A percentile compares a stretch with the other conserved stretches of the same genome.
Evolutionary conservation across 2,888 invertebrate species (phyloP).

Genomic region (Asteroscopus sphinx): DNA sequence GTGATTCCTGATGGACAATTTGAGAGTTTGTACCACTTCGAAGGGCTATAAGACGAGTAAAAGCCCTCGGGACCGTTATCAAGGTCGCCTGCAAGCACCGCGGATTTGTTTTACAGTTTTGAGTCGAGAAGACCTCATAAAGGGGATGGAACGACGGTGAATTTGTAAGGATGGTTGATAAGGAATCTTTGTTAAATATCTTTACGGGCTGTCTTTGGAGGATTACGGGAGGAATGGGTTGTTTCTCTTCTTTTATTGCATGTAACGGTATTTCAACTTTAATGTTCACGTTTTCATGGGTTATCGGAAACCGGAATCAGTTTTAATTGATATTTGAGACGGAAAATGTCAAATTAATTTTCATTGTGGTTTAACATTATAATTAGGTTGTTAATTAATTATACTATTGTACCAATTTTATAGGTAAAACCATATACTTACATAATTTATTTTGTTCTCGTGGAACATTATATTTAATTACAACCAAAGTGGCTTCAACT

Average conservation of each 20-base stretch:
- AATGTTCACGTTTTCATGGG: constrained; percentile 38
- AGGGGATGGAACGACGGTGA: constrained; percentile 59
- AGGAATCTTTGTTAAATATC: constrained; percentile 61
- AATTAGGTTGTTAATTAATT: constrained; percentile 38
- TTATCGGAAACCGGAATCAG: constrained; percentile 37
- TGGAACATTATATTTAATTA: no score
- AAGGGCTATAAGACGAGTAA: constrained; percentile 60
- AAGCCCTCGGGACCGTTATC: constrained; percentile 63
- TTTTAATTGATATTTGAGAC: constrained; percentile 44
- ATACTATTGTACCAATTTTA: constrained; percentile 15
- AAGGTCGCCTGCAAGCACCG: constrained; percentile 59
- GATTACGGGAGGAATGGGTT: constrained; percentile 48
- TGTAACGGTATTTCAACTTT: constrained; percentile 35
- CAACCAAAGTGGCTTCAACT: no score
- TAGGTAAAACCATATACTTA: background rate
- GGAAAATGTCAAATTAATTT: constrained; percentile 43
- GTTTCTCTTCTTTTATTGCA: constrained; percentile 42
- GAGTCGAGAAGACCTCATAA: constrained; percentile 60
- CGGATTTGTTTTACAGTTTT: constrained; percentile 71
- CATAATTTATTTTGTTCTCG: no score
- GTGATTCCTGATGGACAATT: constrained; percentile 89
- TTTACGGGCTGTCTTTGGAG: constrained; percentile 55
- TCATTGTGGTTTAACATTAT: constrained; percentile 29
- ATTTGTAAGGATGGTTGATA: constrained; percentile 59
- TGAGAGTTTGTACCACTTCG: constrained; percentile 79